Percentiles rank a stretch among this genome's conserved stretches.
These are phyloP conservation scores for Spodoptera picta DNA, from an alignment of 2,888 invertebrate genomes.

Conservation along the genomic window DNA sequence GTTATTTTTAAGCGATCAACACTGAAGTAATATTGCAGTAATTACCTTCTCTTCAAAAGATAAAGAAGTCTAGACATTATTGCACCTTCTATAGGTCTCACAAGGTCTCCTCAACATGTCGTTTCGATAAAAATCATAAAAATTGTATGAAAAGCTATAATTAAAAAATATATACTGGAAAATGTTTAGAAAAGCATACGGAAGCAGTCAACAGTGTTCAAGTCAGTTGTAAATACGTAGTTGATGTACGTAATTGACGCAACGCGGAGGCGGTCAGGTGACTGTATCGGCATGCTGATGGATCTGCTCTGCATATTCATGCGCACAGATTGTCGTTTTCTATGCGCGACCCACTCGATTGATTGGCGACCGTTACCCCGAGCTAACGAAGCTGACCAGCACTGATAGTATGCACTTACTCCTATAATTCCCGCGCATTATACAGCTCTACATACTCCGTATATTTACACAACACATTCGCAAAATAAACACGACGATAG, in stretches of 20 bases:
- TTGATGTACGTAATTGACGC: constrained; percentile 57
- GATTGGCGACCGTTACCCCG: constrained; percentile 55
- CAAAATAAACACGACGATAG: constrained; percentile 38
- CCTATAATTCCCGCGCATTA: constrained; percentile 8
- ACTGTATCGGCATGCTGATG: constrained; percentile 71
- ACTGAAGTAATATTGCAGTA: not conserved
- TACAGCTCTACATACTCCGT: constrained; percentile 3
- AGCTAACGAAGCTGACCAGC: constrained; percentile 45
- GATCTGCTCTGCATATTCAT: constrained; percentile 71
- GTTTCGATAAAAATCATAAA: too few relatives aligned
- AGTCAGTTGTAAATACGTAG: constrained; percentile 39
- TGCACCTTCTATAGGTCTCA: too few relatives aligned
- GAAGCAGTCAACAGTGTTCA: constrained; percentile 9
- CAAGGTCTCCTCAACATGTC: too few relatives aligned
- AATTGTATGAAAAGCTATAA: too few relatives aligned
- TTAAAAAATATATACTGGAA: too few relatives aligned
- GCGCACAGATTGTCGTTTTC: constrained; percentile 56
- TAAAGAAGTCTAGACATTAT: too few relatives aligned
- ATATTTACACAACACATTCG: constrained; percentile 27
- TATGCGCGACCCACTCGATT: constrained; percentile 54
- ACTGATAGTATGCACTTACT: constrained; percentile 20
- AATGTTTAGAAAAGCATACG: not conserved
- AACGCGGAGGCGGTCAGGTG: constrained; percentile 56
- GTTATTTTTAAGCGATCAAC: too few relatives aligned
- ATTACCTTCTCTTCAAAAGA: not conserved